Percentiles rank a stretch among this genome's conserved stretches.
phyloP scores from a whole-genome alignment of 2,888 invertebrate genomes.

The Ceramica pisi region DNA sequence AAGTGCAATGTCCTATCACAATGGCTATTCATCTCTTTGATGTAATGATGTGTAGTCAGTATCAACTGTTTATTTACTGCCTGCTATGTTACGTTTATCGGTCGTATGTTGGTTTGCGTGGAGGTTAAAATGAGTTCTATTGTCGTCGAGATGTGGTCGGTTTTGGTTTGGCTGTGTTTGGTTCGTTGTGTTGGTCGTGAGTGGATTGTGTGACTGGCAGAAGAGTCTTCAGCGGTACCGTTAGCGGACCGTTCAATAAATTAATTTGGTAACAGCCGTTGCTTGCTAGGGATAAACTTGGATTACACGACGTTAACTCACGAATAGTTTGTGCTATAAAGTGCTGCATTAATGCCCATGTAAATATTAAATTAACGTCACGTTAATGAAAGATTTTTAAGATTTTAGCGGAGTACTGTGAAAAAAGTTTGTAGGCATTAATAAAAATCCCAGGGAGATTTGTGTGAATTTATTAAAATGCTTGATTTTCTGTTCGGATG shows the following conservation, averaged over 20 bases:
- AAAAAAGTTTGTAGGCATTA: slow-evolving; percentile 40
- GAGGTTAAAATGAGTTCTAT: slow-evolving; percentile 70
- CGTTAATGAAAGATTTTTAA: slow-evolving; percentile 60
- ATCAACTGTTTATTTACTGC: slow-evolving; percentile 90
- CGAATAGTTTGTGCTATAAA: slow-evolving; percentile 58
- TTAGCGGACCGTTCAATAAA: slow-evolving; percentile 87
- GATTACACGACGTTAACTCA: slow-evolving; percentile 56
- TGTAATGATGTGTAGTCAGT: slow-evolving; percentile 88
- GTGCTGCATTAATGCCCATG: slow-evolving; percentile 47
- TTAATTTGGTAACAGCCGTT: slow-evolving; percentile 82
- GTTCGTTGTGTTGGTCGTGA: slow-evolving; percentile 62
- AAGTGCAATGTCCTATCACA: slow-evolving; percentile 82
- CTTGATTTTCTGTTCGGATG: slow-evolving; percentile 6
- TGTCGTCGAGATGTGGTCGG: slow-evolving; percentile 50
- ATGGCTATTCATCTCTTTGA: slow-evolving; percentile 83
- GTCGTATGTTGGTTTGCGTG: slow-evolving; percentile 70
- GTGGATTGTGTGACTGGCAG: slow-evolving; percentile 82
- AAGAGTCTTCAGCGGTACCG: slow-evolving; percentile 87
- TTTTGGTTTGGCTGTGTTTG: slow-evolving; percentile 57
- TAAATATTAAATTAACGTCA: slow-evolving; percentile 59
- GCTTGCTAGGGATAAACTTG: slow-evolving; percentile 67
- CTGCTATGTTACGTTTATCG: slow-evolving; percentile 68
- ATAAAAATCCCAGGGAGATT: slow-evolving; percentile 30
- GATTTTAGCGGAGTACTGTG: slow-evolving; percentile 63
- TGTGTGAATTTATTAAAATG: slow-evolving; percentile 32